Evolutionary conservation across 92 coral and sea anemone genomes (phyloP).

Genomic region (Muricea muricata): DNA sequence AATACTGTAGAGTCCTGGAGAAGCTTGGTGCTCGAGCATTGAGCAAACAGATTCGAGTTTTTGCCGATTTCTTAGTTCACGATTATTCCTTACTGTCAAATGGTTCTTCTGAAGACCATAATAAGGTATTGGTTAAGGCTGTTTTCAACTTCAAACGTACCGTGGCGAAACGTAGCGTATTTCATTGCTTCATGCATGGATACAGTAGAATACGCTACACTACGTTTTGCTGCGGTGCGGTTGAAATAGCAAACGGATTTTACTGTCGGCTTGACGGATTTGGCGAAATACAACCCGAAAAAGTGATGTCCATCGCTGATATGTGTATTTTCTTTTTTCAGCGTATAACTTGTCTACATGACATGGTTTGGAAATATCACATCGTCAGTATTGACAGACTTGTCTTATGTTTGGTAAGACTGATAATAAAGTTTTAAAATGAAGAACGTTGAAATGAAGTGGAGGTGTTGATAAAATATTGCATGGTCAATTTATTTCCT

Average conservation of each 20-base stretch:
- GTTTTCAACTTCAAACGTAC: background rate
- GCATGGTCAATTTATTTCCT: too few species aligned
- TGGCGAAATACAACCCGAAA: too few species aligned
- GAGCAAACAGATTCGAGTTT: slow-evolving; percentile 90
- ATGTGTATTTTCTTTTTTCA: background rate
- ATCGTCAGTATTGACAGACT: slow-evolving; percentile 90
- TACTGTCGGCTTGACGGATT: too few species aligned
- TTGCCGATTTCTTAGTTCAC: slow-evolving; percentile 93
- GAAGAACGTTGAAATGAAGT: background rate
- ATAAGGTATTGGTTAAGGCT: slow-evolving; percentile 64
- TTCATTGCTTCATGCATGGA: background rate
- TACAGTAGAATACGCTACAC: too few species aligned
- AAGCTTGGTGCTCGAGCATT: slow-evolving; percentile 94
- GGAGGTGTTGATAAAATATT: too few species aligned
- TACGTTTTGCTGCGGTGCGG: too few species aligned
- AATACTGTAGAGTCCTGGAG: slow-evolving; percentile 78
- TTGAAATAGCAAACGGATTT: too few species aligned
- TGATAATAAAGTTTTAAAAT: background rate
- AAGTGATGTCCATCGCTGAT: too few species aligned
- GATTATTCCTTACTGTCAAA: slow-evolving; percentile 76
- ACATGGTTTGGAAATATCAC: slow-evolving; percentile 95
- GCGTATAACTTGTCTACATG: slow-evolving; percentile 90
- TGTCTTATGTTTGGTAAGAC: slow-evolving; percentile 78
- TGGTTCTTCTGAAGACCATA: slow-evolving; percentile 81
- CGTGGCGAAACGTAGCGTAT: too few species aligned